These are phyloP conservation scores for Kradibia gibbosae DNA, from an alignment of 1,140 invertebrate genomes.

Conservation along the genomic window DNA sequence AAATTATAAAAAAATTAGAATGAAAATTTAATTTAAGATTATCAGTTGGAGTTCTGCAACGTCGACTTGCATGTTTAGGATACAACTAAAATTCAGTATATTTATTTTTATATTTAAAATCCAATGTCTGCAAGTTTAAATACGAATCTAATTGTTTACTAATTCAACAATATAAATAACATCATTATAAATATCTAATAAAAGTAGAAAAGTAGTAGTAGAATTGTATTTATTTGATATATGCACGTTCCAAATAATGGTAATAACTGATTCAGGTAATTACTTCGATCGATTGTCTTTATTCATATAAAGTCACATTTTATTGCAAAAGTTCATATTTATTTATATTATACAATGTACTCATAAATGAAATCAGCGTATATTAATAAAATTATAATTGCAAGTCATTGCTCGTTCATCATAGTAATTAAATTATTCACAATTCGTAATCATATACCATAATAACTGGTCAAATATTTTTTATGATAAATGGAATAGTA, in stretches of 20 bases:
- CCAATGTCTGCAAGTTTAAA: neutral
- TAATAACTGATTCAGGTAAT: neutral
- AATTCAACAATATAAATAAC: neutral
- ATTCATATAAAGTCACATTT: neutral
- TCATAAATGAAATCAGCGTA: neutral
- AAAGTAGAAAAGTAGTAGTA: too few species aligned
- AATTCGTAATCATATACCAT: too few species aligned
- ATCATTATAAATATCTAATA: too few species aligned
- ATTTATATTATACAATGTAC: neutral
- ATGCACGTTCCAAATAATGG: neutral
- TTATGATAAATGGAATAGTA: too few species aligned
- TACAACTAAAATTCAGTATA: neutral
- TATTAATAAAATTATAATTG: too few species aligned
- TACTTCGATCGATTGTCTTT: neutral
- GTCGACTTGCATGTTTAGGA: neutral
- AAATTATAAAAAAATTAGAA: too few species aligned
- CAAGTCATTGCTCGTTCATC: too few species aligned
- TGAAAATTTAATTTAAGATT: too few species aligned
- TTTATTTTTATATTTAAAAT: slow-evolving; percentile 6
- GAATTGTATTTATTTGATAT: too few species aligned
- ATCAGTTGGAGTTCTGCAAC: too few species aligned
- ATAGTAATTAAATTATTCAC: too few species aligned
- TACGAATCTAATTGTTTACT: neutral
- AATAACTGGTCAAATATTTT: too few species aligned
- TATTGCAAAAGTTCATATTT: neutral